phyloP scores from a whole-genome alignment of 2,888 invertebrate species.

The Cephalotes varians region DNA sequence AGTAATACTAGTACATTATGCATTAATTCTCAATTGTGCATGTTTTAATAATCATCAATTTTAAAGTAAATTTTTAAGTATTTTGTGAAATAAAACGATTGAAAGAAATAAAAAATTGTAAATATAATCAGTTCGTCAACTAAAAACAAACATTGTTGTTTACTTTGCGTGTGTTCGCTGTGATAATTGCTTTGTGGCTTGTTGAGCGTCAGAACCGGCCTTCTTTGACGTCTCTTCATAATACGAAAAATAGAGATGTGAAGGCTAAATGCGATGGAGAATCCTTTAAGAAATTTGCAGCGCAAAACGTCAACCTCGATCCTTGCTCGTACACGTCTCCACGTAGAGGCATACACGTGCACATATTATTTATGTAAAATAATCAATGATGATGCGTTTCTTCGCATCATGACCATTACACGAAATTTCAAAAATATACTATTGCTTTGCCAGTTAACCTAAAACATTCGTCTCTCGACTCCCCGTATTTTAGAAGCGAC shows the following conservation, averaged over 20 bases:
- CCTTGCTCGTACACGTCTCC: neutral
- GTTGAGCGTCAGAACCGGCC: slow-evolving; percentile 81
- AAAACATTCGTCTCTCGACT: neutral
- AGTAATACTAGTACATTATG: neutral
- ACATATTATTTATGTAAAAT: neutral
- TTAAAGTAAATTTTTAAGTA: neutral
- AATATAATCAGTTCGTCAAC: neutral
- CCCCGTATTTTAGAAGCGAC: neutral
- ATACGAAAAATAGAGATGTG: slow-evolving; percentile 56
- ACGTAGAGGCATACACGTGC: neutral
- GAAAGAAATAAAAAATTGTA: too few species aligned
- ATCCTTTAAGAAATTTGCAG: slow-evolving; percentile 35
- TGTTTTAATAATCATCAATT: neutral
- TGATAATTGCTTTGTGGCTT: slow-evolving; percentile 78
- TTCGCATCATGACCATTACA: neutral
- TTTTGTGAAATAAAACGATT: neutral
- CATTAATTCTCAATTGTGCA: neutral
- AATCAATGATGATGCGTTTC: neutral
- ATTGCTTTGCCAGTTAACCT: slow-evolving; percentile 7
- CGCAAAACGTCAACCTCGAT: neutral
- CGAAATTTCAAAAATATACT: neutral
- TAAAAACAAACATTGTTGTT: slow-evolving; percentile 33
- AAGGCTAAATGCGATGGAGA: neutral
- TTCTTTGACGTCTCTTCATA: slow-evolving; percentile 83
- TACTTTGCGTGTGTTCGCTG: slow-evolving; percentile 79